Evolutionary conservation across 2,113 vertebrate genomes (phyloP).

Genomic region (Corydoras sp.): DNA sequence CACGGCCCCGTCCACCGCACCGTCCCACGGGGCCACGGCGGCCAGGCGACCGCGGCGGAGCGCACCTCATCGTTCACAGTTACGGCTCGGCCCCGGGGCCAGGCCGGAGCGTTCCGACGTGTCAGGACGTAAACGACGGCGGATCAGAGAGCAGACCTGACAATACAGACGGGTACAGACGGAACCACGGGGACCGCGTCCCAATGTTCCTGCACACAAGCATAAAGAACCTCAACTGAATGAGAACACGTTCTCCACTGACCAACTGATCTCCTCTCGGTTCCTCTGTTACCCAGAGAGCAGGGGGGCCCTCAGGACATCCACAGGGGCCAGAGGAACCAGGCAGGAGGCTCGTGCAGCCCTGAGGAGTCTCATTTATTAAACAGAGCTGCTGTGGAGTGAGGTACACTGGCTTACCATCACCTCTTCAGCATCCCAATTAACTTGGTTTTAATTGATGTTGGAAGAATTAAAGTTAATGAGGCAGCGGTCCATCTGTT

Average conservation of each 20-base stretch:
- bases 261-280: too few relatives aligned
- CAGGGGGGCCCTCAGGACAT: too few relatives aligned
- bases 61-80: slow-evolving; percentile 38
- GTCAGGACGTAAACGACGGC: slow-evolving; percentile 1
- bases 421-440: slow-evolving; percentile 64
- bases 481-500: slow-evolving; percentile 67
- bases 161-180: too few relatives aligned
- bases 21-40: slow-evolving; percentile 26
- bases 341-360: slow-evolving; percentile 3
- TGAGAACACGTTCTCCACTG: too few relatives aligned
- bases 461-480: slow-evolving; percentile 68
- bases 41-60: slow-evolving; percentile 26
- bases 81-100: slow-evolving; percentile 3
- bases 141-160: not conserved
- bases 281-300: too few relatives aligned
- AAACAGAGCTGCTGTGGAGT: slow-evolving; percentile 47
- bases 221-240: too few relatives aligned
- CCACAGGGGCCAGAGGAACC: too few relatives aligned
- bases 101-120: not conserved
- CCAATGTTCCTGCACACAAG: too few relatives aligned
- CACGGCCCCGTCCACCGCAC: slow-evolving; percentile 30
- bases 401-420: slow-evolving; percentile 47
- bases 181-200: too few relatives aligned
- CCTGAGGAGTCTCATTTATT: slow-evolving; percentile 52
- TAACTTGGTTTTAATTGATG: slow-evolving; percentile 66